These are phyloP conservation scores for Sitodiplosis mosellana DNA, from an alignment of 1,140 invertebrate species.

Conservation along the genomic window DNA sequence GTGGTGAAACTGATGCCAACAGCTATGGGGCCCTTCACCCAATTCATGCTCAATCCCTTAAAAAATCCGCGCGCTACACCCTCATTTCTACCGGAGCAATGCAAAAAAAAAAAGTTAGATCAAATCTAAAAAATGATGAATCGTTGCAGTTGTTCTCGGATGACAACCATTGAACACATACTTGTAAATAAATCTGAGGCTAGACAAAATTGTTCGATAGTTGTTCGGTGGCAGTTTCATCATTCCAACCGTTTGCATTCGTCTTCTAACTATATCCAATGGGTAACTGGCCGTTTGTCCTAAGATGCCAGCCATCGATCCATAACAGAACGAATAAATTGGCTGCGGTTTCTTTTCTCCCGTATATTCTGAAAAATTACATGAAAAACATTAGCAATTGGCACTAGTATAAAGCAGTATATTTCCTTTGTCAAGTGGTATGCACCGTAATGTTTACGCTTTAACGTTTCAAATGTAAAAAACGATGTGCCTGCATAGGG, in stretches of 20 bases:
- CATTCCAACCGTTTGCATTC: slow-evolving; percentile 24
- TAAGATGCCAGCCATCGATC: slow-evolving; percentile 78
- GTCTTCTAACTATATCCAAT: slow-evolving; percentile 23
- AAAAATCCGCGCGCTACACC: slow-evolving; percentile 80
- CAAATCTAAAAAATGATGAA: background rate
- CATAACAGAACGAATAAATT: slow-evolving; percentile 53
- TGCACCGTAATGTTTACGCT: slow-evolving; percentile 57
- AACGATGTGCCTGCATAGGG: slow-evolving; percentile 96
- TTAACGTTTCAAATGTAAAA: slow-evolving; percentile 91
- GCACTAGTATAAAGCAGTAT: background rate
- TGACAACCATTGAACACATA: slow-evolving; percentile 4
- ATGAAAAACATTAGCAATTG: background rate
- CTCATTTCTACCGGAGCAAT: slow-evolving; percentile 54
- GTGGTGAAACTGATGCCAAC: slow-evolving; percentile 97
- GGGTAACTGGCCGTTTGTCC: slow-evolving; percentile 95
- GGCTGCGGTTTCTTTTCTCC: slow-evolving; percentile 31
- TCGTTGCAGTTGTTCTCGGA: background rate
- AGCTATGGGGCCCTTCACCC: slow-evolving; percentile 96
- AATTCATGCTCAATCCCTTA: slow-evolving; percentile 98
- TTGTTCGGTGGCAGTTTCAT: slow-evolving; percentile 5
- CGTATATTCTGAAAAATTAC: slow-evolving; percentile 13
- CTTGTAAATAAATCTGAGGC: slow-evolving; percentile 19
- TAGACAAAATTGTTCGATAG: slow-evolving; percentile 17
- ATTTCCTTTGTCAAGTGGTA: background rate
- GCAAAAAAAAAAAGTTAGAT: slow-evolving; percentile 1